Evolutionary conservation across 2,888 invertebrate species (phyloP).

Genomic region (Pristionchus maxplancki): DNA sequence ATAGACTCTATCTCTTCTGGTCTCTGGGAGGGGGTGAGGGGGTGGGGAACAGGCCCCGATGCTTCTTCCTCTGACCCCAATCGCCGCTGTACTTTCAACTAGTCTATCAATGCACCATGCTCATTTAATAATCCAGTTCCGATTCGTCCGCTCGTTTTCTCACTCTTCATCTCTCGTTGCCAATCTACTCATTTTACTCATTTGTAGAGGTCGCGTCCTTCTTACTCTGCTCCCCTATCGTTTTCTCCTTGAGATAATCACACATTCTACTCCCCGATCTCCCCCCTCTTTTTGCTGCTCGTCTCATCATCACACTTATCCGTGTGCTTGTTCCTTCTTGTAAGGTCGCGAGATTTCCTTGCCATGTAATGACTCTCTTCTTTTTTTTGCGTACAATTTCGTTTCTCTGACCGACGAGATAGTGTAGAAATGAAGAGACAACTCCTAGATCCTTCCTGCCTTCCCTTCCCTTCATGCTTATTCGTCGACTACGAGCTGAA

Average conservation of each 20-base stretch:
- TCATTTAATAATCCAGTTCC: slow-evolving; percentile 51
- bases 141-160: background rate
- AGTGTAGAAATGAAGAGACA: background rate
- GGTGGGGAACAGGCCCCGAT: background rate
- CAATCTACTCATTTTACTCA: background rate
- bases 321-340: background rate
- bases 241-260: slow-evolving; percentile 48
- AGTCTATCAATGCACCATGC: slow-evolving; percentile 42
- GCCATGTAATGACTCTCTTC: background rate
- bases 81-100: slow-evolving; percentile 32
- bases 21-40: background rate
- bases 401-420: background rate
- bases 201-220: slow-evolving; percentile 51
- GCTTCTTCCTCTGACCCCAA: slow-evolving; percentile 40
- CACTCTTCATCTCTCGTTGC: background rate
- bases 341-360: background rate
- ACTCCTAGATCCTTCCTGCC: background rate
- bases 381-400: background rate
- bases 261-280: background rate
- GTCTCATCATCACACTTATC: slow-evolving; percentile 21
- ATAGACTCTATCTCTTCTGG: slow-evolving; percentile 4
- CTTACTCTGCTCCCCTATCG: background rate
- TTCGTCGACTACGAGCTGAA: slow-evolving; percentile 9
- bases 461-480: slow-evolving; percentile 6
- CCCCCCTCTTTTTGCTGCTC: background rate